These are phyloP conservation scores for Drosophila albomicans DNA, from an alignment of 1,140 invertebrate species.

Conservation along the genomic window DNA sequence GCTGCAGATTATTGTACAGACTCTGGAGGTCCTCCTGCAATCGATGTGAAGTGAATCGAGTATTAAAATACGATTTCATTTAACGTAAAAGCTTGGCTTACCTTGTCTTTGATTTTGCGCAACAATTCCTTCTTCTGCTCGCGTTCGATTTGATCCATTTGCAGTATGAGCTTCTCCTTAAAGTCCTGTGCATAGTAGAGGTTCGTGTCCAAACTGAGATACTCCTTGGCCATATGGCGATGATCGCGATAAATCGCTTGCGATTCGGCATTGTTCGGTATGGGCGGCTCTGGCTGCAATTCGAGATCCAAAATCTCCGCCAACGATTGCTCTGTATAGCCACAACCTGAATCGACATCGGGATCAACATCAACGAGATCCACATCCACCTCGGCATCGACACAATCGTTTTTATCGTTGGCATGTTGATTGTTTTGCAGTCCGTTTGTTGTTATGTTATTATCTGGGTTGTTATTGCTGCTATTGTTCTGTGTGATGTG, in stretches of 20 bases:
- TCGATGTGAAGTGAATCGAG: no score
- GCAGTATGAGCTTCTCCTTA: conserved; percentile 74
- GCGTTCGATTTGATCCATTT: conserved; percentile 74
- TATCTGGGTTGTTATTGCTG: conserved; percentile 22
- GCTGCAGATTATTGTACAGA: conserved; percentile 74
- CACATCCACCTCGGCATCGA: neutral
- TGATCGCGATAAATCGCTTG: conserved; percentile 94
- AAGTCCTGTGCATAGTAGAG: conserved; percentile 81
- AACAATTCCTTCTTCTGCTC: conserved; percentile 72
- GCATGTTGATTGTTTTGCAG: conserved; percentile 25
- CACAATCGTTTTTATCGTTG: conserved; percentile 12
- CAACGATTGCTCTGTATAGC: conserved; percentile 88
- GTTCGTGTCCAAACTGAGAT: conserved; percentile 87
- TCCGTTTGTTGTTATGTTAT: conserved; percentile 42
- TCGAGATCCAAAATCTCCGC: conserved; percentile 91
- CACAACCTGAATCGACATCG: conserved; percentile 72
- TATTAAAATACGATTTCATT: neutral
- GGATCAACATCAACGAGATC: conserved; percentile 29
- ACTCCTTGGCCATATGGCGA: conserved; percentile 91
- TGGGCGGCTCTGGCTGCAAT: conserved; percentile 92
- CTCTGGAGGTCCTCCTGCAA: conserved; percentile 65
- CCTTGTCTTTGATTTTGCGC: conserved; percentile 77
- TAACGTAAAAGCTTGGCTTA: neutral
- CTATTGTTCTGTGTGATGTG: conserved; percentile 3
- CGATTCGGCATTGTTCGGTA: conserved; percentile 91